Conservation (phyloP, 1,140 invertebrate species). For the Telenomus remus region DNA sequence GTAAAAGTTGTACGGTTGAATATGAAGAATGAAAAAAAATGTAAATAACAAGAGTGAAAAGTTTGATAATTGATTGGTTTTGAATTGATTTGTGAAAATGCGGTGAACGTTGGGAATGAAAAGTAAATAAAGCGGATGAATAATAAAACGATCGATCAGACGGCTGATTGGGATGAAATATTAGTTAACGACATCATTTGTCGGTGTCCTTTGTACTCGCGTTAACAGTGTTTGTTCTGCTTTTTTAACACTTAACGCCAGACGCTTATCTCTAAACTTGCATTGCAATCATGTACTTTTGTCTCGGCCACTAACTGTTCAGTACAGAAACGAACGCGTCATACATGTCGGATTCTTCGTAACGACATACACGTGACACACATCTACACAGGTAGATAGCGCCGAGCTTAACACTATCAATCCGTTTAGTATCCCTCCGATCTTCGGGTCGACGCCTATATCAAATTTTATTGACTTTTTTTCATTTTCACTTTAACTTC, state of each 20-base stretch:
- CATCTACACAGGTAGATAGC: conserved; percentile 47
- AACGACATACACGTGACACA: conserved; percentile 40
- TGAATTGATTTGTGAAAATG: too few species aligned
- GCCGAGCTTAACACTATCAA: conserved; percentile 20
- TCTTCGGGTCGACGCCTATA: neutral
- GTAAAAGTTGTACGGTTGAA: too few species aligned
- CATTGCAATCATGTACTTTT: conserved; percentile 41
- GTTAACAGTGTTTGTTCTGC: conserved; percentile 21
- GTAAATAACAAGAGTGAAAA: too few species aligned
- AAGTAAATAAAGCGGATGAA: too few species aligned
- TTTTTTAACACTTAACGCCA: conserved; percentile 27
- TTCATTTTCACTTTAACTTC: neutral
- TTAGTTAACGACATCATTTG: conserved; percentile 11
- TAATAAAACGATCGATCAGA: too few species aligned
- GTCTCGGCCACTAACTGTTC: conserved; percentile 20
- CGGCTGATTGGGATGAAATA: conserved; percentile 4
- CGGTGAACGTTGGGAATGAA: too few species aligned
- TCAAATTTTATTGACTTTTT: neutral
- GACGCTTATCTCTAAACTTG: conserved; percentile 35
- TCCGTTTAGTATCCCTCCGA: conserved; percentile 34
- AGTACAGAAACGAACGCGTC: conserved; percentile 33
- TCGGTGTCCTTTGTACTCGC: conserved; percentile 23
- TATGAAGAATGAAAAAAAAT: too few species aligned
- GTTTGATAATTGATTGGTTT: too few species aligned
- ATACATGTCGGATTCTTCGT: conserved; percentile 45